Conservation (phyloP, 2,888 invertebrate genomes). For the Lycocerus yunnanus region DNA sequence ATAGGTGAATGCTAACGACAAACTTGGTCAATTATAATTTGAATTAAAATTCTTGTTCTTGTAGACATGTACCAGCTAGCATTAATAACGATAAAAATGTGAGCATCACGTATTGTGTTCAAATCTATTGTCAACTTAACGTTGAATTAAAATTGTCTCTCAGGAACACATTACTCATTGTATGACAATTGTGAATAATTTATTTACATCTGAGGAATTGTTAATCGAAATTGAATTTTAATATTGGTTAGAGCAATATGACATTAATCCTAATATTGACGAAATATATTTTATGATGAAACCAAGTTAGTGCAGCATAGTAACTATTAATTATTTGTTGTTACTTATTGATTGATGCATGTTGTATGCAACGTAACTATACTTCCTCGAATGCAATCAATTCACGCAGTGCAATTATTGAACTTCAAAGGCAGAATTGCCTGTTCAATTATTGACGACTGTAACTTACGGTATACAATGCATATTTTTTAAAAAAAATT, state of each 20-base stretch:
- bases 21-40: background rate
- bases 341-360: background rate
- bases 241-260: background rate
- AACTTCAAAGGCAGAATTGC: background rate
- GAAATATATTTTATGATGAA: background rate
- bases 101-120: conserved; percentile 19
- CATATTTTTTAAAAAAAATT: background rate
- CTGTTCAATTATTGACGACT: background rate
- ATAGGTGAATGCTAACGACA: background rate
- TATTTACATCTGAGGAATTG: background rate
- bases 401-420: background rate
- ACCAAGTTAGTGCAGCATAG: background rate
- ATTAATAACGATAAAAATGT: background rate
- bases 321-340: background rate
- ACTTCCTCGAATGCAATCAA: conserved; percentile 1
- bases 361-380: background rate
- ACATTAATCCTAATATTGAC: background rate
- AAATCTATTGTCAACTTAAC: conserved; percentile 7
- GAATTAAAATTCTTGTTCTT: background rate
- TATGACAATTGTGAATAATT: conserved; percentile 21
- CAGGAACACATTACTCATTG: conserved; percentile 18
- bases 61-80: background rate
- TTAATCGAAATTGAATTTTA: background rate
- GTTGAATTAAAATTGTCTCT: conserved; percentile 18
- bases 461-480: background rate